phyloP scores from a whole-genome alignment of 2,888 invertebrate genomes.

The Aleiodes leptofemur region DNA sequence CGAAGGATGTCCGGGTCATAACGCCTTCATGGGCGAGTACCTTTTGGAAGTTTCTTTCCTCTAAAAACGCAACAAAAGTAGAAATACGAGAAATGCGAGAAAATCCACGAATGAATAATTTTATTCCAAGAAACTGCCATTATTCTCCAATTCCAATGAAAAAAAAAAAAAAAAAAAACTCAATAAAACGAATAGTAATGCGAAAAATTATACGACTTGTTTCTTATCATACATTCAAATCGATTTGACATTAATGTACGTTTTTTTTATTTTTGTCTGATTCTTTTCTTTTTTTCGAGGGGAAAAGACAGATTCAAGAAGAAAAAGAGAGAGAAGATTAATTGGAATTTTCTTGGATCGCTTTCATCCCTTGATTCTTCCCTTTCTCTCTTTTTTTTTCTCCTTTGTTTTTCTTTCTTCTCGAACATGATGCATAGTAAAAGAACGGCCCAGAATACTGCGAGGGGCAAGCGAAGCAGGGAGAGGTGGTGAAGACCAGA shows the following conservation, averaged over 20 bases:
- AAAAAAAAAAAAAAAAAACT: not conserved
- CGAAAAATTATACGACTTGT: conserved; percentile 20
- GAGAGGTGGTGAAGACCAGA: conserved; percentile 43
- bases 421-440: conserved; percentile 46
- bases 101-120: not conserved
- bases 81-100: not conserved
- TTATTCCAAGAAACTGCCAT: not conserved
- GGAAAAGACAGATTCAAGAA: conserved; percentile 6
- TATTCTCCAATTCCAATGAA: not conserved
- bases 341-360: conserved; percentile 45
- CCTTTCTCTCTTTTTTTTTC: conserved; percentile 12
- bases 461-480: not conserved
- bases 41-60: conserved; percentile 48
- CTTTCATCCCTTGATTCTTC: conserved; percentile 30
- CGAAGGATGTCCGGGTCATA: conserved; percentile 73
- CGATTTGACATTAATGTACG: conserved; percentile 18
- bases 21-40: conserved; percentile 63
- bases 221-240: conserved; percentile 20
- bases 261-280: not conserved
- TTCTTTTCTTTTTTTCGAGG: conserved; percentile 7
- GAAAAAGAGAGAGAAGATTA: conserved; percentile 26
- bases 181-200: not conserved
- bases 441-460: conserved; percentile 26
- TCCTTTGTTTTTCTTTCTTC: conserved; percentile 39
- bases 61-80: not conserved